Conservation (phyloP, 92 coral and sea anemone species). For the Anthopleura xanthogrammica region DNA sequence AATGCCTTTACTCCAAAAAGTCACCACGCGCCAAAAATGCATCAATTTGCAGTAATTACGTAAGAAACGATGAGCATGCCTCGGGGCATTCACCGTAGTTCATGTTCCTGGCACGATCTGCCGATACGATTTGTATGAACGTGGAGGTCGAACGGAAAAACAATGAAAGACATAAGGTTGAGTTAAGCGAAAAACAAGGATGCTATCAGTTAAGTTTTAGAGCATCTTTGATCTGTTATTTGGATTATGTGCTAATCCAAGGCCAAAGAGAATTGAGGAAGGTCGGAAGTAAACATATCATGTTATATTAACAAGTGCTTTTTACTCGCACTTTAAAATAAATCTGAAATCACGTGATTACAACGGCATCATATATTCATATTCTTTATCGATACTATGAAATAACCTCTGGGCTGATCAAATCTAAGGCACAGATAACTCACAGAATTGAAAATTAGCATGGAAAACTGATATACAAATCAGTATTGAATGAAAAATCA, state of each 20-base stretch:
- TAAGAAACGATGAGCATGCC: neutral
- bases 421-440: too few species aligned
- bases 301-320: neutral
- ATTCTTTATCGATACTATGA: too few species aligned
- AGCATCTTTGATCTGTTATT: neutral
- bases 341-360: too few species aligned
- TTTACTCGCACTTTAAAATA: neutral
- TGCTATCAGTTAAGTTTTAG: neutral
- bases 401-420: too few species aligned
- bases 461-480: too few species aligned
- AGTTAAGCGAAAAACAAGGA: neutral
- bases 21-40: neutral
- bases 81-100: neutral
- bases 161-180: neutral
- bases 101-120: neutral
- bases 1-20: too few species aligned
- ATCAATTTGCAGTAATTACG: neutral
- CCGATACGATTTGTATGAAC: neutral
- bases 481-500: too few species aligned
- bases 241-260: neutral
- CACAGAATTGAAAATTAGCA: too few species aligned
- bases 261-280: neutral
- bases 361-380: too few species aligned
- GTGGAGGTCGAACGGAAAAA: neutral
- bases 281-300: neutral